A percentile compares a stretch with the other conserved stretches of the same genome.
Conservation (phyloP, 2,888 invertebrate species). For the Eueremaeus valkanovi region DNA sequence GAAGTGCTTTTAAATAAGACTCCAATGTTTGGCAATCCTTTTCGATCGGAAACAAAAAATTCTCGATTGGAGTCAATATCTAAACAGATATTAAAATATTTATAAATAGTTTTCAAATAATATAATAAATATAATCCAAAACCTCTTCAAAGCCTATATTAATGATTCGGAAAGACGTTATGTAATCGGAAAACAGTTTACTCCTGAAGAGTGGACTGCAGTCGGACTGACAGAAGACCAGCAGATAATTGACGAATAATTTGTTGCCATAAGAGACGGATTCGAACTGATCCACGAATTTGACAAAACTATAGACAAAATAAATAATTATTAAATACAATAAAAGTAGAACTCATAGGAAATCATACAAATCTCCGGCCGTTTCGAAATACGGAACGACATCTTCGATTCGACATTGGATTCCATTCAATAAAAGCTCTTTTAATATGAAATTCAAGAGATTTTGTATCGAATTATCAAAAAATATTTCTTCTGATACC, state of each 20-base stretch:
- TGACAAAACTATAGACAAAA: constrained; percentile 21
- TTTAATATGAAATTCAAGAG: not conserved
- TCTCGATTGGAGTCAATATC: constrained; percentile 27
- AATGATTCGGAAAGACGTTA: constrained; percentile 8
- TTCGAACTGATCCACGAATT: constrained; percentile 36
- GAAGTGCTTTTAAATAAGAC: constrained; percentile 26
- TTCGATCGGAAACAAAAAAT: constrained; percentile 36
- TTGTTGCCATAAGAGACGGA: constrained; percentile 38
- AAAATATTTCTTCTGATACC: constrained; percentile 31
- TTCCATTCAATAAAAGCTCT: constrained; percentile 8
- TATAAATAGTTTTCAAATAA: not conserved
- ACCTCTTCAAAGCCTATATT: constrained; percentile 27
- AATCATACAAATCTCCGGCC: constrained; percentile 32
- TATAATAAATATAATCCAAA: not conserved
- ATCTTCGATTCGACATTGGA: constrained; percentile 30
- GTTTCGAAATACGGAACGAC: constrained; percentile 19
- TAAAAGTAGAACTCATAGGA: not conserved
- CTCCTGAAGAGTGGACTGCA: constrained; percentile 33
- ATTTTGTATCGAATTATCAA: constrained; percentile 29
- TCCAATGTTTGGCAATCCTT: constrained; percentile 30
- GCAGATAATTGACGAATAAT: constrained; percentile 40
- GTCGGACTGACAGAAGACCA: constrained; percentile 34
- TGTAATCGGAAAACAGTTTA: constrained; percentile 23
- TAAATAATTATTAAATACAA: not conserved
- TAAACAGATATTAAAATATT: constrained; percentile 1